Evolutionary conservation across 2,888 invertebrate species (phyloP), one percentile per base, ranked within the genome.

Genomic region (Protodeltote pygarga): DNA sequence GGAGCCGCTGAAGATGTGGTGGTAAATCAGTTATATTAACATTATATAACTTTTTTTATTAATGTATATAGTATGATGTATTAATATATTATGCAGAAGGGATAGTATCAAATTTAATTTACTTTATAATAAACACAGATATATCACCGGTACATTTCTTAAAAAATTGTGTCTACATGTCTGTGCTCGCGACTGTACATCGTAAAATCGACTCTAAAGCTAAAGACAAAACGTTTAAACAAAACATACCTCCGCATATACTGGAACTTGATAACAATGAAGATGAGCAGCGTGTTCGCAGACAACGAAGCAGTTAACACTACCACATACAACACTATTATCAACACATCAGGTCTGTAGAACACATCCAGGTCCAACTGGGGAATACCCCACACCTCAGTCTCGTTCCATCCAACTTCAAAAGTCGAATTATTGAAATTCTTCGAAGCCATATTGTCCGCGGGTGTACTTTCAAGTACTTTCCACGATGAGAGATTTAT

Each of bases 241-340:
- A 17, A 13, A 10, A 82, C 93, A 92, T 76, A 95, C 95, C 95
- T 95, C 65, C 95, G 89, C 94, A 95, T 94, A 67, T 95, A 95
- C 80, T 95, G 94, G 79, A 95, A 95, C 79, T 95, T 95, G 82
- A 95, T 92, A 62, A 95, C 95, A 16, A 95, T 94, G 57, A 94
- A 90, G 63, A 95, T 95, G 33, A 95, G 94, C 69, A 95, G 85
- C 3, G 93, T 91, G 65, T 95, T 95, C 3, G 95, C 94, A 0
- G 93, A 88, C 24, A 95, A 86, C 0, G 95, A 95, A 0, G 94
- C 83, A 0, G 94, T 84, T 62, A 95, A 93, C 40, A 95, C 93
- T 0, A 93, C 93, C 39, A 94, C 92, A 65, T 95, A 95, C 55
- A 95, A 80, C 34, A 89, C 90, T 61, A 95, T 94, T 40, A 95